phyloP scores from a whole-genome alignment of 2,797 vertebrate genomes.

The Hirundo rustica region DNA sequence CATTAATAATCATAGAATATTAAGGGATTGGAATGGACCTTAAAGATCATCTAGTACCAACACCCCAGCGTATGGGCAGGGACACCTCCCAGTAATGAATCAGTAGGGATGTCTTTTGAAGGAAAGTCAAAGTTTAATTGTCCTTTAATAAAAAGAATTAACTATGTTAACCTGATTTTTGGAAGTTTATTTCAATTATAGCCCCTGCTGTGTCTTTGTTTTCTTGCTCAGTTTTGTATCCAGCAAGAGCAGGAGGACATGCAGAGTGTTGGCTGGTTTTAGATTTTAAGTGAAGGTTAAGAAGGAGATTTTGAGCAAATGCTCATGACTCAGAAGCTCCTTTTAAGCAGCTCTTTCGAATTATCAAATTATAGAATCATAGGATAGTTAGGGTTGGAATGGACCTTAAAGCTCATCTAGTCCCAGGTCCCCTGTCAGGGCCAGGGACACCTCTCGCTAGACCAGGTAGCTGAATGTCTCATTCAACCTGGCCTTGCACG shows the following conservation, averaged over 20 bases:
- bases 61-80: background rate
- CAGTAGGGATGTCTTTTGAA: background rate
- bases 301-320: background rate
- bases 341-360: background rate
- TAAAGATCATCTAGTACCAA: background rate
- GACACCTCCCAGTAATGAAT: background rate
- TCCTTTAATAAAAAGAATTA: background rate
- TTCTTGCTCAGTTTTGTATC: background rate
- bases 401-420: background rate
- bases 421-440: background rate
- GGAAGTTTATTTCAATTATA: background rate
- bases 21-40: background rate
- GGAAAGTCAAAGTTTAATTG: background rate
- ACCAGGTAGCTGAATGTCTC: background rate
- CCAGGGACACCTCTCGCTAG: background rate
- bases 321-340: background rate
- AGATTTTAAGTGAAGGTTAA: background rate
- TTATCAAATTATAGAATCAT: rapidly evolving
- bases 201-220: background rate
- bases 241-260: background rate
- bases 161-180: background rate
- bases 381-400: background rate
- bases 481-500: background rate
- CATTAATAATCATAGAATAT: background rate
- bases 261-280: background rate